These are phyloP conservation scores for Crotalus horridus DNA, from an alignment of 2,113 vertebrate species.

Conservation along the genomic window DNA sequence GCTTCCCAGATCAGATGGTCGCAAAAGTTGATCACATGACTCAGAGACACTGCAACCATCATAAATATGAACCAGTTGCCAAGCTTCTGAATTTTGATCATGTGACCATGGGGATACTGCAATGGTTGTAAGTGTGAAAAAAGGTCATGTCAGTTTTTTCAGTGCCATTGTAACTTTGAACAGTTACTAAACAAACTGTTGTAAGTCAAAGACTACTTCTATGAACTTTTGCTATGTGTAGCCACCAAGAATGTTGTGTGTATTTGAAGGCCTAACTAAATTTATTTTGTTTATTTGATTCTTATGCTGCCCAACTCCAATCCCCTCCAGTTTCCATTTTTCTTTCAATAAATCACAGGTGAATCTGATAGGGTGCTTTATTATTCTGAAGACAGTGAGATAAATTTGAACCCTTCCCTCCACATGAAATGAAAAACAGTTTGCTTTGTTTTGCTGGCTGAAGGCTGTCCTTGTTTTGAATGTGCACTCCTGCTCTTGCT, in stretches of 20 bases:
- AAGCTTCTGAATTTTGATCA: neutral
- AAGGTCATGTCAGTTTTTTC: neutral
- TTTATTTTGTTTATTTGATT: neutral
- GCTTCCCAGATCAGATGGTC: too few species aligned
- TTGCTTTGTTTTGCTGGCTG: neutral
- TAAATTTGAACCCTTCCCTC: neutral
- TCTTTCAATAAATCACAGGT: neutral
- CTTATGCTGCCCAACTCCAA: neutral
- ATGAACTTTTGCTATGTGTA: neutral
- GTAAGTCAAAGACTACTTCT: neutral
- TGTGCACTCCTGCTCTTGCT: neutral
- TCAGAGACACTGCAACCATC: neutral
- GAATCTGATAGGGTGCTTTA: neutral
- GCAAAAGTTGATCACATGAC: neutral
- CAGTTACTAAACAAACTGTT: neutral
- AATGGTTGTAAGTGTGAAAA: neutral
- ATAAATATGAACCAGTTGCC: neutral
- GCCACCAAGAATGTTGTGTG: neutral
- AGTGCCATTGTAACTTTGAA: neutral
- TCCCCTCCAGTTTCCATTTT: neutral
- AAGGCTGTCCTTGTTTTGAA: neutral
- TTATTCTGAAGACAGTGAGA: neutral
- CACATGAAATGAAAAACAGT: neutral
- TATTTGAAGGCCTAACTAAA: neutral
- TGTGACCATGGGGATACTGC: neutral